Evolutionary conservation across 2,888 invertebrate genomes (phyloP).

Genomic region (Meiosimyza platycephala): DNA sequence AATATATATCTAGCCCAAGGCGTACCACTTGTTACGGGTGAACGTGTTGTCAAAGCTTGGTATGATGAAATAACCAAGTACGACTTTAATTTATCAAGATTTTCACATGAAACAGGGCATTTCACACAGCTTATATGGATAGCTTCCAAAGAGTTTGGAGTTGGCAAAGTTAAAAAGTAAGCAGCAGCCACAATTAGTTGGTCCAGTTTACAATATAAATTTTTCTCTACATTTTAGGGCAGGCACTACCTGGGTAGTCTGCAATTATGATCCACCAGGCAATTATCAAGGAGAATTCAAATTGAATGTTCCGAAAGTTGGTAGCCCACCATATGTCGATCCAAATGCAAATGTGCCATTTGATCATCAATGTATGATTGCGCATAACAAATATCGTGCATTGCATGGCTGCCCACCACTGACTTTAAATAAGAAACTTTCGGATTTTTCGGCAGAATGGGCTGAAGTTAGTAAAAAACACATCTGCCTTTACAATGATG

Average conservation of each 20-base stretch:
- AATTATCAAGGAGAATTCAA: constrained; percentile 83
- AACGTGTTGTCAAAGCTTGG: constrained; percentile 70
- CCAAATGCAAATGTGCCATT: constrained; percentile 64
- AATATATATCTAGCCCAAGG: constrained; percentile 85
- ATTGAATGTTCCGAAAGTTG: constrained; percentile 73
- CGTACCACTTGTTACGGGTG: constrained; percentile 68
- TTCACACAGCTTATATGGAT: constrained; percentile 91
- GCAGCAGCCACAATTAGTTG: not conserved
- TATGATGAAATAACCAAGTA: constrained; percentile 80
- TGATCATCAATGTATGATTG: constrained; percentile 77
- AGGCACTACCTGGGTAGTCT: constrained; percentile 79
- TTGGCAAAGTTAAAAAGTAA: constrained; percentile 70
- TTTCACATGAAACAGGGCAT: constrained; percentile 79
- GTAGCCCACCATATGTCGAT: not conserved
- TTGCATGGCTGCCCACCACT: constrained; percentile 78
- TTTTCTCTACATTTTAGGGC: constrained; percentile 63
- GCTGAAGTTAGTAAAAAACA: not conserved
- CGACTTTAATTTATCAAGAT: constrained; percentile 73
- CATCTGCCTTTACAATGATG: not conserved
- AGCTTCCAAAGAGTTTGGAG: constrained; percentile 78
- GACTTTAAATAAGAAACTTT: constrained; percentile 71
- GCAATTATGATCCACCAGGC: constrained; percentile 91
- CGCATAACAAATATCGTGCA: constrained; percentile 79
- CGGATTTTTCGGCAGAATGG: not conserved
- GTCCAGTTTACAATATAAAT: not conserved